These are phyloP conservation scores for Cryptocheilus praepositus DNA, from an alignment of 2,888 invertebrate genomes.

Conservation along the genomic window DNA sequence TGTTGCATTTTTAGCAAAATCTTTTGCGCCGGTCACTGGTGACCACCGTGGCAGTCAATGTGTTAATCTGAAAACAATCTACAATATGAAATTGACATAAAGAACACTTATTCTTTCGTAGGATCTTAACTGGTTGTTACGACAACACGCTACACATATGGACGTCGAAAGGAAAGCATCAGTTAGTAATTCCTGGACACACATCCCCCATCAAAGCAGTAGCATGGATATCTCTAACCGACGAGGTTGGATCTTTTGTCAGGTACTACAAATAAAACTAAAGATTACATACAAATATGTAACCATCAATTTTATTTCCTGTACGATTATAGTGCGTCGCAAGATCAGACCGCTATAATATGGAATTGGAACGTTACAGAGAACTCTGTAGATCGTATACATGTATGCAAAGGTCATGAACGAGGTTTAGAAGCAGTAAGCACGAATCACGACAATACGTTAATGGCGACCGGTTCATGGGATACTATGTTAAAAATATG, in stretches of 20 bases:
- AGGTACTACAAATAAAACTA: slow-evolving; percentile 75
- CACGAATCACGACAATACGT: slow-evolving; percentile 81
- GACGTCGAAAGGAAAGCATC: slow-evolving; percentile 89
- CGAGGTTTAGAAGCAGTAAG: slow-evolving; percentile 92
- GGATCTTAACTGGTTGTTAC: slow-evolving; percentile 94
- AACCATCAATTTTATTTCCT: neutral
- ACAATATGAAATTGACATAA: neutral
- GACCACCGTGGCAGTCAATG: too few relatives aligned
- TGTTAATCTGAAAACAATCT: too few relatives aligned
- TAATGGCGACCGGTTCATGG: slow-evolving; percentile 92
- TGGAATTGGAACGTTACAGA: slow-evolving; percentile 90
- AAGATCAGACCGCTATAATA: slow-evolving; percentile 92
- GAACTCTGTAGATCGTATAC: slow-evolving; percentile 86
- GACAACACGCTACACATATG: slow-evolving; percentile 95
- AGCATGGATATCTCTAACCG: slow-evolving; percentile 86
- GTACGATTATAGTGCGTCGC: slow-evolving; percentile 82
- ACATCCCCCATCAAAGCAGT: slow-evolving; percentile 91
- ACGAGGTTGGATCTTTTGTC: slow-evolving; percentile 82
- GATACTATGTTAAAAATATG: slow-evolving; percentile 94
- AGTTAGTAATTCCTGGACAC: slow-evolving; percentile 90
- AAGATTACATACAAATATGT: neutral
- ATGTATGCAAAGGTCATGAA: slow-evolving; percentile 92
- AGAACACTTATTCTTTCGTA: slow-evolving; percentile 66
- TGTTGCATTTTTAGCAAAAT: too few relatives aligned
- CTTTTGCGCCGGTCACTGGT: too few relatives aligned